Percentiles rank a stretch among this genome's conserved stretches.
phyloP scores from a whole-genome alignment of 2,113 vertebrate species.

The Pogonocichla stellata region DNA sequence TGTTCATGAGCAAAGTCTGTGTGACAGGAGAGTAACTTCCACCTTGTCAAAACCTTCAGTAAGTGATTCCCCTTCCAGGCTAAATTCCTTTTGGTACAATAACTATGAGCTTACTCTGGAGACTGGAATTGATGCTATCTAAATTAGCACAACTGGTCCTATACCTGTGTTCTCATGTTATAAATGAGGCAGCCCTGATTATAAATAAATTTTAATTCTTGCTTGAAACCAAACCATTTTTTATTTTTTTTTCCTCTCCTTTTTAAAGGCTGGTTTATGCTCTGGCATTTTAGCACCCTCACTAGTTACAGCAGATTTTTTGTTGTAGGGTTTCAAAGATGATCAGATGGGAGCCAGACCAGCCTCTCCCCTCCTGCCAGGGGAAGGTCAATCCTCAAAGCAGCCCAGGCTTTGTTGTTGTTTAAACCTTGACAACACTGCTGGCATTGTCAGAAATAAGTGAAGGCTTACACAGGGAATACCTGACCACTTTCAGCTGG shows the following conservation, averaged over 20 bases:
- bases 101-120: not conserved
- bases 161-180: not conserved
- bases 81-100: not conserved
- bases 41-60: not conserved
- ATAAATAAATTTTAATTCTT: not conserved
- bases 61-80: not conserved
- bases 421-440: constrained; percentile 26
- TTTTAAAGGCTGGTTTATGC: not conserved
- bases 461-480: not conserved
- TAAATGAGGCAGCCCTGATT: not conserved
- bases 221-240: accelerated
- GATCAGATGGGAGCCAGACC: not conserved
- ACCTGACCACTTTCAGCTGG: not conserved
- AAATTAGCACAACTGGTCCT: not conserved
- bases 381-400: constrained; percentile 30
- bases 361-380: not conserved
- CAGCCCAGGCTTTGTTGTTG: not conserved
- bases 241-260: not conserved
- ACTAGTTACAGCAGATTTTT: not conserved
- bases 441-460: constrained; percentile 1
- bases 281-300: not conserved
- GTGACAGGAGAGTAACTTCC: not conserved
- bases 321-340: not conserved
- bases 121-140: not conserved
- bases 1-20: not conserved